Evolutionary conservation across 2,888 invertebrate species (phyloP).

Genomic region (Drosophila melanocephala): DNA sequence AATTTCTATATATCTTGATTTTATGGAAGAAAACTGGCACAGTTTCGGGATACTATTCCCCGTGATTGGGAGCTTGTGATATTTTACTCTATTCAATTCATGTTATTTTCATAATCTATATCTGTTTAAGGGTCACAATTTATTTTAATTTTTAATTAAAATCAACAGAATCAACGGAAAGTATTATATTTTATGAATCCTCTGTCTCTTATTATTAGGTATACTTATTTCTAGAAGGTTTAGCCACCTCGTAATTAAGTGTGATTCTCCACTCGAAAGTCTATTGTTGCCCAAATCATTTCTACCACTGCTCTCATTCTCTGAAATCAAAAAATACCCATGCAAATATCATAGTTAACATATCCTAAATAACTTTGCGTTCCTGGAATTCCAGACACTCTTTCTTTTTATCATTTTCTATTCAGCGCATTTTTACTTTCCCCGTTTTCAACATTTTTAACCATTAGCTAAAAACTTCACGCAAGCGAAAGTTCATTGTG

Average conservation of each 20-base stretch:
- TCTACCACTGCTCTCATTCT: neutral
- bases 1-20: neutral
- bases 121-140: rapidly evolving
- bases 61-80: neutral
- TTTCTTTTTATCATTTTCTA: neutral
- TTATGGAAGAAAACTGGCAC: neutral
- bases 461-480: constrained; percentile 49
- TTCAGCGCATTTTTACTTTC: constrained; percentile 39
- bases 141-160: neutral
- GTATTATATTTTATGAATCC: neutral
- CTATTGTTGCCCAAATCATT: neutral
- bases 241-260: neutral
- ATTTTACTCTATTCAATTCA: neutral
- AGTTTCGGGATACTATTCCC: neutral
- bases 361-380: neutral
- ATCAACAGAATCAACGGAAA: neutral
- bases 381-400: neutral
- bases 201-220: neutral
- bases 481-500: constrained; percentile 73
- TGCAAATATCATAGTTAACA: neutral
- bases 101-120: neutral
- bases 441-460: constrained; percentile 15
- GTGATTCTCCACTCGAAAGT: neutral
- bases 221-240: neutral
- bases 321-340: neutral